A percentile compares a stretch with the other conserved stretches of the same genome.
Evolutionary conservation across 2,797 vertebrate genomes (phyloP).

Genomic region (Atherinosoma microstoma): DNA sequence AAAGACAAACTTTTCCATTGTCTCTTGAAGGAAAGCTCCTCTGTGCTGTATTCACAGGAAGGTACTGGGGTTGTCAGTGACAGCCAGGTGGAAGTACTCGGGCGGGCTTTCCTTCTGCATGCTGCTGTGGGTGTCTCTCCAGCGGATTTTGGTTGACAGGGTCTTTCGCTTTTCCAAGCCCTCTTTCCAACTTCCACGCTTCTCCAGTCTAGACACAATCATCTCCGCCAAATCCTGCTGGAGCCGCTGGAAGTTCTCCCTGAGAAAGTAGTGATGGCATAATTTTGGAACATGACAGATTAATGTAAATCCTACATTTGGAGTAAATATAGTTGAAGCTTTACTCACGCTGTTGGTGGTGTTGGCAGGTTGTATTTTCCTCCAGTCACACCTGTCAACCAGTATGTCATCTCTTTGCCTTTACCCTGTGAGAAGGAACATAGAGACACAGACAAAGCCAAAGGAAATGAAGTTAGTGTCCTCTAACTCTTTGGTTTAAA

Average conservation of each 20-base stretch:
- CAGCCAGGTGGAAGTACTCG: slow-evolving; percentile 93
- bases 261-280: slow-evolving; percentile 50
- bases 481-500: background rate
- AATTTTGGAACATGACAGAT: background rate
- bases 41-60: slow-evolving; percentile 55
- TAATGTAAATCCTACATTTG: background rate
- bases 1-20: background rate
- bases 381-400: slow-evolving; percentile 91
- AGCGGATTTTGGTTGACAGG: slow-evolving; percentile 83
- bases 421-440: slow-evolving; percentile 83
- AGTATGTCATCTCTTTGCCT: slow-evolving; percentile 95
- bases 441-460: slow-evolving; percentile 2
- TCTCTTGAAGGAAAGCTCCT: background rate
- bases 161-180: slow-evolving; percentile 77
- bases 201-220: slow-evolving; percentile 87
- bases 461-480: background rate
- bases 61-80: slow-evolving; percentile 81
- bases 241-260: slow-evolving; percentile 94
- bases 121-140: slow-evolving; percentile 77
- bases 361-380: slow-evolving; percentile 88
- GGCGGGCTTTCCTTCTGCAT: slow-evolving; percentile 79
- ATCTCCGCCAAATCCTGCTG: slow-evolving; percentile 92
- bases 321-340: background rate
- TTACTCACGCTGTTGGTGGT: slow-evolving; percentile 93
- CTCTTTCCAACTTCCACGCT: slow-evolving; percentile 69